Conservation (phyloP, 2,797 vertebrate species). For the Leuciscus waleckii region DNA sequence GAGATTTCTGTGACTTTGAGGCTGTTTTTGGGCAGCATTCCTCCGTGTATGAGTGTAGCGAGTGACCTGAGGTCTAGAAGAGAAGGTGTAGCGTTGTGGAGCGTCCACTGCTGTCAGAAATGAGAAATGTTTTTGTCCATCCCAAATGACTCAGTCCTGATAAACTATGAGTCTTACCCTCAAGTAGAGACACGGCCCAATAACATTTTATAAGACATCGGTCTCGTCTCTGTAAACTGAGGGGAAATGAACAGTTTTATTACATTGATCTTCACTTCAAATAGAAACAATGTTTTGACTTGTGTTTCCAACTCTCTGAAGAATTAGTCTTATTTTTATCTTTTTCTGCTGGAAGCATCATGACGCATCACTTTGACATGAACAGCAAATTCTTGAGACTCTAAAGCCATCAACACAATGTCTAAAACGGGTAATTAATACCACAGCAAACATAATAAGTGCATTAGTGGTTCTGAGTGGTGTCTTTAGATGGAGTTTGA, state of each 20-base stretch:
- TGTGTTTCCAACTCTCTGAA: not conserved
- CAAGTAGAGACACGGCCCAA: not conserved
- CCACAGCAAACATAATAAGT: conserved; percentile 11
- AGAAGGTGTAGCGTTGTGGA: not conserved
- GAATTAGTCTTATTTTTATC: not conserved
- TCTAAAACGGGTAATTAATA: not conserved
- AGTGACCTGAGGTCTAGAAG: conserved; percentile 10
- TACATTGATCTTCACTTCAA: not conserved
- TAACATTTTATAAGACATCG: conserved; percentile 8
- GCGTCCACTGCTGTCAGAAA: conserved; percentile 24
- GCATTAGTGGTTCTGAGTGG: not conserved
- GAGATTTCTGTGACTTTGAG: conserved; percentile 20
- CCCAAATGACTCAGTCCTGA: conserved; percentile 7
- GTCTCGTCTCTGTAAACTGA: not conserved
- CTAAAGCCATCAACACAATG: not conserved
- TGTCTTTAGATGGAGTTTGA: conserved; percentile 8
- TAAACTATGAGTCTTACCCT: conserved; percentile 2
- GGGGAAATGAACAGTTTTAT: not conserved
- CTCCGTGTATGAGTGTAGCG: not conserved
- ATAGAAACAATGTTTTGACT: not conserved
- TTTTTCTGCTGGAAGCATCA: conserved; percentile 1
- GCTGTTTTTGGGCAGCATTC: conserved; percentile 12
- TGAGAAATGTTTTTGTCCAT: conserved; percentile 24
- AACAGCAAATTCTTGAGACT: conserved; percentile 1
- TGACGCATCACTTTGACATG: not conserved